phyloP scores from a whole-genome alignment of 2,113 vertebrate genomes.

The Colius striatus region DNA sequence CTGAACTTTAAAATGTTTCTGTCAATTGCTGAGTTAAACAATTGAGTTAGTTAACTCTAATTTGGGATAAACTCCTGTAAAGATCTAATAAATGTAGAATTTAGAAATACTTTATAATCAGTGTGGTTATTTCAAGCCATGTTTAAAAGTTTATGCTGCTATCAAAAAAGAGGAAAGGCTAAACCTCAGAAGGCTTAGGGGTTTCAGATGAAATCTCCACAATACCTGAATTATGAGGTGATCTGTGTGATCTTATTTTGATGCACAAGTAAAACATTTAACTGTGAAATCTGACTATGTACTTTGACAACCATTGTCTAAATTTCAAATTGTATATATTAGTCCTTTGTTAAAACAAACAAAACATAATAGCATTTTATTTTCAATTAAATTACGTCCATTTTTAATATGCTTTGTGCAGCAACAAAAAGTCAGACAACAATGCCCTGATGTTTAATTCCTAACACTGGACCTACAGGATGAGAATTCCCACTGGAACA shows the following conservation, averaged over 20 bases:
- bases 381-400: background rate
- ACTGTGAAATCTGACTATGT: background rate
- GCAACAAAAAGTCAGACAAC: background rate
- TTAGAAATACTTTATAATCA: background rate
- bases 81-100: background rate
- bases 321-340: background rate
- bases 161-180: background rate
- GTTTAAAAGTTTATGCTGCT: background rate
- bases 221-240: background rate
- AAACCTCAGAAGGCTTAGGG: background rate
- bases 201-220: background rate
- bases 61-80: background rate
- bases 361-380: background rate
- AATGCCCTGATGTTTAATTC: background rate
- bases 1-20: background rate
- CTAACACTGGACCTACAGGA: background rate
- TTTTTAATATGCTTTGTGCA: background rate
- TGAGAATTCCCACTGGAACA: background rate
- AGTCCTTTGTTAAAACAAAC: background rate
- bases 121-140: background rate
- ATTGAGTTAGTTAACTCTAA: background rate
- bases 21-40: background rate
- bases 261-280: background rate
- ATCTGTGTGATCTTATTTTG: background rate
- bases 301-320: background rate